These are phyloP conservation scores for Pseudobourletiella spinata DNA, from an alignment of 1,140 invertebrate genomes.

Conservation along the genomic window DNA sequence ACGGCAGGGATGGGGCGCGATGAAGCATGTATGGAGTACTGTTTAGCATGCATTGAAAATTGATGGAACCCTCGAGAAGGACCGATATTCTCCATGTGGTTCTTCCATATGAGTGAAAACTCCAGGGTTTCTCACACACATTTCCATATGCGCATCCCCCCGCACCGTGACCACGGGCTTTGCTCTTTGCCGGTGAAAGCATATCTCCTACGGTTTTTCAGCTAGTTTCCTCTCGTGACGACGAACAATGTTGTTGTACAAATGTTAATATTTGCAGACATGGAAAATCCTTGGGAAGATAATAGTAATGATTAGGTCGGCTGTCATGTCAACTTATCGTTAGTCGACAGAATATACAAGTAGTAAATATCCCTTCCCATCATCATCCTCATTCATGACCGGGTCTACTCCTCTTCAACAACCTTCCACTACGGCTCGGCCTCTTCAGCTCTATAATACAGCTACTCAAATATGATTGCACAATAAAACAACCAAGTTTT, in stretches of 20 bases:
- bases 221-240: too few species aligned
- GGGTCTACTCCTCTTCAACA: too few species aligned
- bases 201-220: too few species aligned
- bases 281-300: neutral
- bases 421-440: too few species aligned
- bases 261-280: conserved; percentile 1
- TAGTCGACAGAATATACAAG: too few species aligned
- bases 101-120: conserved; percentile 19
- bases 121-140: conserved; percentile 16
- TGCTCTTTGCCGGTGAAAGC: too few species aligned
- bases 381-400: neutral
- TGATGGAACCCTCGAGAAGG: neutral
- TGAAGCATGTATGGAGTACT: conserved; percentile 13
- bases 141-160: too few species aligned
- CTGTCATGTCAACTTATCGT: conserved; percentile 3
- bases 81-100: conserved; percentile 5
- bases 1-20: conserved; percentile 13
- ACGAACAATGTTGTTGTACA: neutral
- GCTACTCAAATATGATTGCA: too few species aligned
- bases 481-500: too few species aligned
- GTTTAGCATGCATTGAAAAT: neutral
- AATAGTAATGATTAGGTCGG: too few species aligned
- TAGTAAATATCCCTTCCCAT: neutral
- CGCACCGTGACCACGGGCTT: too few species aligned
- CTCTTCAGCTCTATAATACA: too few species aligned